Conservation (phyloP, 2,797 vertebrate species). For the Arvicola amphibius region DNA sequence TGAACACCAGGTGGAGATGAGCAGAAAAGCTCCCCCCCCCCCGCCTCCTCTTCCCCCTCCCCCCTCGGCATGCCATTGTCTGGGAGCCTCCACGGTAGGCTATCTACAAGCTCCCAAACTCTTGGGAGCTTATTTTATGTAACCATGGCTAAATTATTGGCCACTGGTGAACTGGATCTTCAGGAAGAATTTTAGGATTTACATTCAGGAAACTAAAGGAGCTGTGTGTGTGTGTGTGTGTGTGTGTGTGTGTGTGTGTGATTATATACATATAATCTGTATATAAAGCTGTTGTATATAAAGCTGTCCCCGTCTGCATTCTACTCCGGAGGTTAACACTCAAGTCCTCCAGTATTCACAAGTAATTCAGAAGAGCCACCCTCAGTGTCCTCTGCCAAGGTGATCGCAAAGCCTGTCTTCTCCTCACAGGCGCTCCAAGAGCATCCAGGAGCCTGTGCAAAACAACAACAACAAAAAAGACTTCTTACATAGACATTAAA, state of each 20-base stretch:
- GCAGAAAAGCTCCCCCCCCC: too few species aligned
- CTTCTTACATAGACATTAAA: not conserved
- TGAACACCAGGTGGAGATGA: not conserved
- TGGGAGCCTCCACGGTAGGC: not conserved
- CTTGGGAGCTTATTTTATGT: not conserved
- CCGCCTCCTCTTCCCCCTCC: too few species aligned
- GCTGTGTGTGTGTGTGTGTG: not conserved
- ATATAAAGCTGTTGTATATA: not conserved
- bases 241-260: not conserved
- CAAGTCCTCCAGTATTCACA: not conserved
- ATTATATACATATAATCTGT: not conserved
- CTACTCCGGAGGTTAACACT: not conserved
- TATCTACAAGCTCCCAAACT: not conserved
- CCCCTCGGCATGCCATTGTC: not conserved
- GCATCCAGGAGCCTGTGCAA: not conserved
- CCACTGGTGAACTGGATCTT: not conserved
- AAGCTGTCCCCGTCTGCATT: not conserved
- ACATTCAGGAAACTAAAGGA: not conserved
- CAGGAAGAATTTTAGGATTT: not conserved
- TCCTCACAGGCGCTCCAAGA: not conserved
- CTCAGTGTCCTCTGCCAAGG: not conserved
- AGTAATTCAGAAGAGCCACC: not conserved
- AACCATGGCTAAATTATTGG: not conserved
- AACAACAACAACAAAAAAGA: conserved; percentile 9
- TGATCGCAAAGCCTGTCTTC: not conserved